Evolutionary conservation across 2,888 invertebrate species (phyloP).

Genomic region (Azorinus chamasolen): DNA sequence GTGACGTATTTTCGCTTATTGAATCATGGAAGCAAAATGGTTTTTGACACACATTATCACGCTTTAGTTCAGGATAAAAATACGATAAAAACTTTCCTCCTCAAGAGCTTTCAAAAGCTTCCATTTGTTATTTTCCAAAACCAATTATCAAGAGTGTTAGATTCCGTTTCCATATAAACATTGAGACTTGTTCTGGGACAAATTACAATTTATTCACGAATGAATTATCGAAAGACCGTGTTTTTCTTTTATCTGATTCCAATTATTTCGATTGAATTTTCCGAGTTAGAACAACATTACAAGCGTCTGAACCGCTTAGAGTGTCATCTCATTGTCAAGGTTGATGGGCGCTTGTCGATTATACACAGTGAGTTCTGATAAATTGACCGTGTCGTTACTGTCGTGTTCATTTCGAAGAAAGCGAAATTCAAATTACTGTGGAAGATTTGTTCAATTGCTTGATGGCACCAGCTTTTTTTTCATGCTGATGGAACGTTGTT

Average conservation of each 20-base stretch:
- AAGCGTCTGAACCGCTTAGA: conserved; percentile 51
- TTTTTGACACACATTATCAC: too few relatives aligned
- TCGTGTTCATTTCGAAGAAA: too few relatives aligned
- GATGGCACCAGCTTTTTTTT: too few relatives aligned
- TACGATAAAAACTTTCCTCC: too few relatives aligned
- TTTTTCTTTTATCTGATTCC: conserved; percentile 59
- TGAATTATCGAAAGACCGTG: conserved; percentile 53
- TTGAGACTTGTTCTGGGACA: conserved; percentile 52
- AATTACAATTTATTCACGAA: conserved; percentile 61
- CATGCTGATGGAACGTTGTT: too few relatives aligned
- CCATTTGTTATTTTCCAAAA: conserved; percentile 26
- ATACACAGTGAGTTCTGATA: not conserved
- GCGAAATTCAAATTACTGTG: too few relatives aligned
- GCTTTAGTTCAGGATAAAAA: too few relatives aligned
- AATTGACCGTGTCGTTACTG: too few relatives aligned
- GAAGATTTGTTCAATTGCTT: too few relatives aligned
- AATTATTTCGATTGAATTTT: conserved; percentile 53
- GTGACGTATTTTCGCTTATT: too few relatives aligned
- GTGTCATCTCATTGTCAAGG: conserved; percentile 56
- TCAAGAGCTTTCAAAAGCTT: too few relatives aligned
- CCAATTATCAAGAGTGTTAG: conserved; percentile 56
- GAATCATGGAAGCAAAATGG: too few relatives aligned
- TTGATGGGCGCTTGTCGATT: conserved; percentile 53
- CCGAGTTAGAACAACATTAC: conserved; percentile 55
- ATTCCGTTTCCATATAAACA: conserved; percentile 61